These are phyloP conservation scores for Prionace glauca DNA, from an alignment of 2,797 vertebrate species.

Conservation along the genomic window DNA sequence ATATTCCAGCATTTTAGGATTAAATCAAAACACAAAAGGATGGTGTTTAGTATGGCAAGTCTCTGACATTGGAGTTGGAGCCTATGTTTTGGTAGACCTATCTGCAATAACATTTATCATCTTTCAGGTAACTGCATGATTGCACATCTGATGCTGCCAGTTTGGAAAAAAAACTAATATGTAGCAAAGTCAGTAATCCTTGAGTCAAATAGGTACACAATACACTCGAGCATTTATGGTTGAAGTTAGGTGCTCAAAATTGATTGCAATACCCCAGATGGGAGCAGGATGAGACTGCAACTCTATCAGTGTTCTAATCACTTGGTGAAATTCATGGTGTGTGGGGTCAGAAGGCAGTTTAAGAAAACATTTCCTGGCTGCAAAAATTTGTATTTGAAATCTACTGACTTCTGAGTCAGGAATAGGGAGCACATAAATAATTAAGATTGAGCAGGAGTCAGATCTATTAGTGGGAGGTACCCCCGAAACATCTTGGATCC, in stretches of 20 bases:
- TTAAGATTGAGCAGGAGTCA: too few species aligned
- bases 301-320: too few species aligned
- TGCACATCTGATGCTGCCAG: neutral
- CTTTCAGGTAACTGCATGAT: neutral
- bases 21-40: neutral
- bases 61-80: neutral
- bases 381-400: too few species aligned
- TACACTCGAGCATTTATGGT: neutral
- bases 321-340: too few species aligned
- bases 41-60: neutral
- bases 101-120: neutral
- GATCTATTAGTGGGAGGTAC: too few species aligned
- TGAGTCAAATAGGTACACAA: neutral
- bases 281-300: too few species aligned
- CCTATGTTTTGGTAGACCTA: neutral
- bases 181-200: neutral
- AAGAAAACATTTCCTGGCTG: too few species aligned
- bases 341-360: too few species aligned
- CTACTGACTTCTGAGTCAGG: too few species aligned
- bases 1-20: neutral
- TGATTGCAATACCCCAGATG: too few species aligned
- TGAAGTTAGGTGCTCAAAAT: neutral
- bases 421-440: too few species aligned
- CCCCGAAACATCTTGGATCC: too few species aligned
- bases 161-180: neutral